Evolutionary conservation across 1,140 invertebrate genomes (phyloP).

Genomic region (Protaetia brevitarsis): DNA sequence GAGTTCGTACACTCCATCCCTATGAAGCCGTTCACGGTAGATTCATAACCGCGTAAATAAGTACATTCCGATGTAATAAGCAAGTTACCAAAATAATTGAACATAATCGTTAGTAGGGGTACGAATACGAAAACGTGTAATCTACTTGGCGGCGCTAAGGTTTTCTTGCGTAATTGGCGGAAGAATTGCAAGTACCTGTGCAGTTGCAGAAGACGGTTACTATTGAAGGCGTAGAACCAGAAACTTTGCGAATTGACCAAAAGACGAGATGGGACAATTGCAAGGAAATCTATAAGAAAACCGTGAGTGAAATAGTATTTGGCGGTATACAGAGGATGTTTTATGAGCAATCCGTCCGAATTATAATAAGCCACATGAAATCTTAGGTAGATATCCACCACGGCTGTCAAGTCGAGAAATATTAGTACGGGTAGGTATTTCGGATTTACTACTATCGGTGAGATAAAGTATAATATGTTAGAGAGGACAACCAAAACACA

Average conservation of each 20-base stretch:
- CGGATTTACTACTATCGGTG: not conserved
- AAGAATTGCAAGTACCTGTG: constrained; percentile 16
- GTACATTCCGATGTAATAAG: not conserved
- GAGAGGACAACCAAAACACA: constrained; percentile 17
- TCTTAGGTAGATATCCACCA: constrained; percentile 31
- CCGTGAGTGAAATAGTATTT: constrained; percentile 46
- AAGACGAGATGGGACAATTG: not conserved
- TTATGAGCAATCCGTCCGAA: constrained; percentile 46
- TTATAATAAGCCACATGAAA: constrained; percentile 50
- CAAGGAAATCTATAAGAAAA: constrained; percentile 46
- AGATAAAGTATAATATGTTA: not conserved
- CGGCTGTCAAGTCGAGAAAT: not conserved
- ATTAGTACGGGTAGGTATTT: not conserved
- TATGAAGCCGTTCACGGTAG: not conserved
- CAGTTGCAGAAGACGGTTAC: constrained; percentile 18
- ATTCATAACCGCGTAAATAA: not conserved
- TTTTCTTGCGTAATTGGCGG: not conserved
- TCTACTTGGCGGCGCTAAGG: not conserved
- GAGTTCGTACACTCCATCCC: not conserved
- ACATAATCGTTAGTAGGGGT: not conserved
- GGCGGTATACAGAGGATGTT: constrained; percentile 49
- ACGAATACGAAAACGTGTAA: not conserved
- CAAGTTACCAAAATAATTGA: constrained; percentile 2
- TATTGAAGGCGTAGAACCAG: not conserved
- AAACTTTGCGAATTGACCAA: not conserved